A percentile compares a stretch with the other conserved stretches of the same genome.
Evolutionary conservation across 2,888 invertebrate genomes (phyloP).

Genomic region (Apamea crenata): DNA sequence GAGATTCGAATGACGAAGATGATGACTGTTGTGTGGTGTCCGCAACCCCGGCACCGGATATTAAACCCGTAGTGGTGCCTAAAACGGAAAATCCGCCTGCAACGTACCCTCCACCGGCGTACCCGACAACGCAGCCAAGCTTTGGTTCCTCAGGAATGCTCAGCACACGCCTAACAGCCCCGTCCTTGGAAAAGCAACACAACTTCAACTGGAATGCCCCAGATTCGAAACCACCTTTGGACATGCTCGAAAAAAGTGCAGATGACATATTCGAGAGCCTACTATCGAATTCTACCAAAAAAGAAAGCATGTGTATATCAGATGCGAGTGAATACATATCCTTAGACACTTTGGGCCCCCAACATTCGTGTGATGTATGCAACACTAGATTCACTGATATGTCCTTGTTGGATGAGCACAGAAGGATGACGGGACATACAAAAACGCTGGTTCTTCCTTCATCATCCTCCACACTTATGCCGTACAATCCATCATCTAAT

Average conservation of each 20-base stretch:
- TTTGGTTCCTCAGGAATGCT: constrained; percentile 67
- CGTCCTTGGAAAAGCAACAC: constrained; percentile 86
- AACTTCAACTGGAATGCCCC: constrained; percentile 88
- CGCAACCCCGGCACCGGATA: constrained; percentile 85
- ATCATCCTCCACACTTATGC: constrained; percentile 79
- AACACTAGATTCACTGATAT: constrained; percentile 91
- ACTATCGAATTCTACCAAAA: constrained; percentile 82
- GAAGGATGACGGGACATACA: constrained; percentile 90
- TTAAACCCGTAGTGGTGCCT: constrained; percentile 83
- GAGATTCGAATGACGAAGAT: constrained; percentile 87
- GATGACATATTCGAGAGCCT: constrained; percentile 88
- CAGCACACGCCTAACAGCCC: constrained; percentile 71
- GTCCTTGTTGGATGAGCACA: constrained; percentile 89
- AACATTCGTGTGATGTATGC: constrained; percentile 91
- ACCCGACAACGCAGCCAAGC: constrained; percentile 72
- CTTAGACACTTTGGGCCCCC: constrained; percentile 91
- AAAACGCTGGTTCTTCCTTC: constrained; percentile 79
- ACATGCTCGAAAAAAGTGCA: constrained; percentile 86
- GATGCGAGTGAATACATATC: constrained; percentile 92
- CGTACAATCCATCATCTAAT: constrained; percentile 81
- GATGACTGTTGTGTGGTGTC: constrained; percentile 89
- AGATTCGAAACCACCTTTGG: constrained; percentile 84
- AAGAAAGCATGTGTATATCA: constrained; percentile 80
- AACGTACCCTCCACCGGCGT: constrained; percentile 75
- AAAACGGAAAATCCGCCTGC: constrained; percentile 79